Conservation (phyloP, 2,797 vertebrate genomes). For the Pangasius krempfi region DNA sequence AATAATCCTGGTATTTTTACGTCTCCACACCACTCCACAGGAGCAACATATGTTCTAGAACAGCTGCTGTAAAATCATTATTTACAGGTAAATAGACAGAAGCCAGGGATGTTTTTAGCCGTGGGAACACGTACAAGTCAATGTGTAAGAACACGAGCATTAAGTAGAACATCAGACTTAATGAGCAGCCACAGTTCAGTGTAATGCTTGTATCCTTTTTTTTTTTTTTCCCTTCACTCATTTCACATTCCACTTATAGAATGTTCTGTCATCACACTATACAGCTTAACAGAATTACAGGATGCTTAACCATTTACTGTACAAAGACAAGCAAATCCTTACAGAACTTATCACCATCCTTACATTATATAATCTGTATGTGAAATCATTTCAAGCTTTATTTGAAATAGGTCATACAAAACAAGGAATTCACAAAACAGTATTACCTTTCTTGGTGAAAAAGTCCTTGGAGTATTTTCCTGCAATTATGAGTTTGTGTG, state of each 20-base stretch:
- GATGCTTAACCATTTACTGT: background rate
- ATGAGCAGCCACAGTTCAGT: background rate
- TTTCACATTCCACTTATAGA: background rate
- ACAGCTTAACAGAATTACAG: background rate
- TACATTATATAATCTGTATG: background rate
- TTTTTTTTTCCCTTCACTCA: no score
- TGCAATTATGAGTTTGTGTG: conserved; percentile 91
- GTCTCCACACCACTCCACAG: background rate
- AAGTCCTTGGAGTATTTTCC: conserved; percentile 99
- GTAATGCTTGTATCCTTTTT: background rate
- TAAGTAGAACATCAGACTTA: background rate
- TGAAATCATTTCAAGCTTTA: background rate
- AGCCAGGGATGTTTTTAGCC: background rate
- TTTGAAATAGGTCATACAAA: background rate
- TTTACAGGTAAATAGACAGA: background rate
- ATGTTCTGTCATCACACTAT: background rate
- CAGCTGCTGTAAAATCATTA: conserved; percentile 3
- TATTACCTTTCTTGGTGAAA: conserved; percentile 99
- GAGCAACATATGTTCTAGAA: background rate
- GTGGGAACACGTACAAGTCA: background rate
- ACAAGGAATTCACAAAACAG: conserved; percentile 17
- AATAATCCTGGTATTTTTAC: background rate
- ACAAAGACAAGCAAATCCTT: background rate
- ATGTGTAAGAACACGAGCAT: background rate
- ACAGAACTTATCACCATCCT: background rate